Evolutionary conservation across 2,797 vertebrate species (phyloP), one percentile per base, ranked within the genome.

Genomic region (Caiman crocodilus): DNA sequence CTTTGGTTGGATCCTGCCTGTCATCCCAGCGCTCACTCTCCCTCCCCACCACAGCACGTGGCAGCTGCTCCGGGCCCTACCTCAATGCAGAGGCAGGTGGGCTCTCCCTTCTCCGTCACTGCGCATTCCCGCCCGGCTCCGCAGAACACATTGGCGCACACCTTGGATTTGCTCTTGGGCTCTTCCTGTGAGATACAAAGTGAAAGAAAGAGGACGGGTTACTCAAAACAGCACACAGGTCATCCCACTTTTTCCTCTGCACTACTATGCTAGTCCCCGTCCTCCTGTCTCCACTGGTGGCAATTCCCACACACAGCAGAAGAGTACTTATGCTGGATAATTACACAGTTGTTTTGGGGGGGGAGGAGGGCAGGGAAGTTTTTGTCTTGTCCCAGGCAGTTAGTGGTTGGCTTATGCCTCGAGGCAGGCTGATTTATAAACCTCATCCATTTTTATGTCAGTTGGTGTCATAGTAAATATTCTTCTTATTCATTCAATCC

Each of bases 101-200:
- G 99, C 65, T 99, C 99, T 79, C 98, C 99, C 95, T 99, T 99
- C 98, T 99, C 99, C 0, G 97, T 99, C 85, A 99, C 98, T 0
- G 99, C 98, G 82, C 99, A 99, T 94, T 99, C 99, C 84, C 99
- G 98, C 56, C 99, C 99, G 0, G 99, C 99, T 80, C 99, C 99
- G 2, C 99, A 99, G 97, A 99, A 99, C 89, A 99, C 99, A 82
- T 99, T 99, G 97, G 99, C 99, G 74, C 99, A 99, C 94, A 99
- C 99, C 98, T 99, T 99, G 92, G 99, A 99, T 95, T 99, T 99
- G 98, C 99, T 99, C 95, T 98, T 98, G 69, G 97, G 90, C 94
- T 99, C 99, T 98, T 99, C 98, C 97, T 98, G 88, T 81, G 97
- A 91, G 83, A 94, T 2, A 96, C 55, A 95, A 95, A 92, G 92